Base-by-base conservation (phyloP, 1,140 invertebrate species). In the Amphibalanus amphitrite region DNA sequence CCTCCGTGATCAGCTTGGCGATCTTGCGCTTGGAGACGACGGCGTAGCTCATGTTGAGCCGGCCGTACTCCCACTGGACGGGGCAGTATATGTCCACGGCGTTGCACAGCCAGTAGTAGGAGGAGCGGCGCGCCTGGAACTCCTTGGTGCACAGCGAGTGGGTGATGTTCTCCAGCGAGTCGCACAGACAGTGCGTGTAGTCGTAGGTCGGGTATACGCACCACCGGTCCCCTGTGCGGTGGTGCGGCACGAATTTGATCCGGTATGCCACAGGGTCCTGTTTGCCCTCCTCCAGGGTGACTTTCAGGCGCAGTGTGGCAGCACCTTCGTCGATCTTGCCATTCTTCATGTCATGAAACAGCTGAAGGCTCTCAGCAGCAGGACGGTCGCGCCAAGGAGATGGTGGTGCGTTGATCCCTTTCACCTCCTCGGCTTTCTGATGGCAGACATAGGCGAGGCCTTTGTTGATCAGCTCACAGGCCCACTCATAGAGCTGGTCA, bases 201-300 rank as follows among this genome's bases (percentile, higher is more conserved):
- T 99, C 97, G 78, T 99, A 99, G 0, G 97, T 99, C 3, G 97
- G 97, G 83, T 99, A 99, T 77, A 99, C 97, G 78, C 97, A 99
- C 96, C 97, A 99, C 78, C 90, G 87, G 76, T 90, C 86, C 29
- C 90, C 90, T 13, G 95, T 95, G 71, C 92, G 84, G 78, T 97
- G 95, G 82, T 99, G 97, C 1, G 91, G 85, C 26, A 90, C 85
- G 79, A 92, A 98, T 81, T 97, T 95, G 72, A 99, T 97, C 71
- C 97, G 86, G 80, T 99, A 99, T 0, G 96, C 96, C 28, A 99
- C 95, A 28, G 97, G 97, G 83, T 99, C 97, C 75, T 94, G 87
- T 83, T 99, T 99, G 23, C 97, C 96, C 82, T 99, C 97, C 82
- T 99, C 96, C 69, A 99, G 80, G 10, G 91, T 97, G 3, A 93